Evolutionary conservation across 1,140 invertebrate genomes (phyloP), one percentile per base, ranked within the genome.

Genomic region (Oppia nitens): DNA sequence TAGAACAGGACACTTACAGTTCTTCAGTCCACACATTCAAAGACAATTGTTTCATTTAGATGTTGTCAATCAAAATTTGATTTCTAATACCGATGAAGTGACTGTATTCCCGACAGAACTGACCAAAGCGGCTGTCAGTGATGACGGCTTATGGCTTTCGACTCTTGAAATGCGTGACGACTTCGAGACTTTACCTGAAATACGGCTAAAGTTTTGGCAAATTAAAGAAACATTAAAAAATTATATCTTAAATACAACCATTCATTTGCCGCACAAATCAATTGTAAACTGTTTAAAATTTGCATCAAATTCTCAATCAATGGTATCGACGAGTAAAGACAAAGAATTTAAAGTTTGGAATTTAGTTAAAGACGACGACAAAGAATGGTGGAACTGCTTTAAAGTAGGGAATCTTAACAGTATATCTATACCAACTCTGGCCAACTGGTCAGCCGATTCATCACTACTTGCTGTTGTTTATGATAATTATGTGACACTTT

Each of bases 201-300:
- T 82, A 1, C 70, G 79, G 45, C 69, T 91, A 0, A 90, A 89
- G 67, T 88, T 88, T 70, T 91, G 85, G 85, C 9, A 53, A 58
- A n/a, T 62, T 62, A 55, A 11, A 62, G 62, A 47, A 57, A 55
- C 54, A 60, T 48, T 54, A 49, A 52, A 60, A 51, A 17, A 60
- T 56, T 87, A 79, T 70, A 63, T 66, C 48, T 71, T 88, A 11
- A 86, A 85, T 66, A 86, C 84, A 3, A 79, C 75, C 9, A 76
- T 87, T 23, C 79, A 85, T 63, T 70, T 77, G 63, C 83, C 85
- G 4, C 85, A 89, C 70, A 75, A 82, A 53, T 69, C 74, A 48
- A 71, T 72, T 17, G 68, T 87, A 0, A 76, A 76, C 62, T 69
- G 70, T 40, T 68, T 87, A 25, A 66, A 71, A 62, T 84, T 87